These are phyloP conservation scores for Australoheros scitulus DNA, from an alignment of 2,113 vertebrate genomes.

Conservation along the genomic window DNA sequence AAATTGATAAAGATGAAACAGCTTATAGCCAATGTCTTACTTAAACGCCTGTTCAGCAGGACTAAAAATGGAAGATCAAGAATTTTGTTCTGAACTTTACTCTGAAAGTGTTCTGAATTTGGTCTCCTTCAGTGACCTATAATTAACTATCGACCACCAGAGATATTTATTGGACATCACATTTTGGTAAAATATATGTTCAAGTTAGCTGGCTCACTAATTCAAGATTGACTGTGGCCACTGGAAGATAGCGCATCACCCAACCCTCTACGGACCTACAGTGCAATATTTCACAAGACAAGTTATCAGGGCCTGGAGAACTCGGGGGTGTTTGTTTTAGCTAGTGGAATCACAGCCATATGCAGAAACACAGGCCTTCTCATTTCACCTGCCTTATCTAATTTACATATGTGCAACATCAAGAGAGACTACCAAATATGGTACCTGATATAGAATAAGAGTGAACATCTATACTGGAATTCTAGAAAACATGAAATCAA, in stretches of 20 bases:
- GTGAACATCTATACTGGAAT: constrained; percentile 25
- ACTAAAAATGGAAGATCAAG: too few relatives aligned
- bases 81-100: too few relatives aligned
- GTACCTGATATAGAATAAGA: not conserved
- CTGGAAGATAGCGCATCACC: not conserved
- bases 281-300: not conserved
- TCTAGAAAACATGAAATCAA: constrained; percentile 21
- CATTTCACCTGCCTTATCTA: not conserved
- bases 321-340: not conserved
- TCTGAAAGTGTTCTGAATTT: too few relatives aligned
- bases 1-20: too few relatives aligned
- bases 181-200: not conserved
- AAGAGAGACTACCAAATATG: not conserved
- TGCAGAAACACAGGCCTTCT: not conserved
- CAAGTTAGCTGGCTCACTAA: not conserved
- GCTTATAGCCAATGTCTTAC: too few relatives aligned
- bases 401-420: not conserved
- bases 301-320: not conserved
- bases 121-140: too few relatives aligned
- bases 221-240: not conserved
- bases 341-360: not conserved
- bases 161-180: too few relatives aligned
- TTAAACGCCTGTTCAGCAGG: too few relatives aligned
- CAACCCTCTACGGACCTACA: not conserved
- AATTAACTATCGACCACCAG: too few relatives aligned